A percentile compares a stretch with the other conserved stretches of the same genome.
phyloP scores from a whole-genome alignment of 2,797 vertebrate species.

The Smutsia gigantea region DNA sequence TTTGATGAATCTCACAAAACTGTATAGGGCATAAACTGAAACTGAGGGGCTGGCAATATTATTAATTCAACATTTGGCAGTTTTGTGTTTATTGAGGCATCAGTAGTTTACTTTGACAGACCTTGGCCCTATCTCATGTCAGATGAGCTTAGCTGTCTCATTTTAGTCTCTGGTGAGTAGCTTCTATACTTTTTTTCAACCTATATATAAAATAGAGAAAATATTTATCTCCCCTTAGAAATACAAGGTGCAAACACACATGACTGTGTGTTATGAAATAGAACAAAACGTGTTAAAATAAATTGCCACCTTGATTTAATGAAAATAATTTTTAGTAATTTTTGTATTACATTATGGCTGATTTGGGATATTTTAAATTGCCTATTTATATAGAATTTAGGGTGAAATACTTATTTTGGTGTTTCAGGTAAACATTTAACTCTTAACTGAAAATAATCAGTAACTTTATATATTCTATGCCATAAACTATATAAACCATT shows the following conservation, averaged over 20 bases:
- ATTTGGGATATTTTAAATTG: slow-evolving; percentile 60
- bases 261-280: slow-evolving; percentile 35
- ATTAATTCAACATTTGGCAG: slow-evolving; percentile 29
- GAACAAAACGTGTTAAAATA: slow-evolving; percentile 41
- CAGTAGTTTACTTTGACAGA: slow-evolving; percentile 56
- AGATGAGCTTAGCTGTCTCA: slow-evolving; percentile 46
- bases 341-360: slow-evolving; percentile 42
- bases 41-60: background rate
- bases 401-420: slow-evolving; percentile 33
- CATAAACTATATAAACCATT: slow-evolving; percentile 50
- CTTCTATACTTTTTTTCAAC: slow-evolving; percentile 34
- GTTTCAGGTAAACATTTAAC: slow-evolving; percentile 42
- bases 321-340: slow-evolving; percentile 54
- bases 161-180: slow-evolving; percentile 58
- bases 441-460: slow-evolving; percentile 53
- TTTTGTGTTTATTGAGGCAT: slow-evolving; percentile 19
- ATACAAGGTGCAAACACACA: slow-evolving; percentile 12
- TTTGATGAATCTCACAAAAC: slow-evolving; percentile 47
- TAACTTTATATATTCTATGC: slow-evolving; percentile 44
- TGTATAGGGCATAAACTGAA: background rate
- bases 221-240: slow-evolving; percentile 27
- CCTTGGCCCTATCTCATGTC: background rate
- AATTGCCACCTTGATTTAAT: slow-evolving; percentile 51
- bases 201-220: slow-evolving; percentile 33
- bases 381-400: slow-evolving; percentile 52